These are phyloP conservation scores for Agrypnus murinus DNA, from an alignment of 2,888 invertebrate species.

Conservation along the genomic window DNA sequence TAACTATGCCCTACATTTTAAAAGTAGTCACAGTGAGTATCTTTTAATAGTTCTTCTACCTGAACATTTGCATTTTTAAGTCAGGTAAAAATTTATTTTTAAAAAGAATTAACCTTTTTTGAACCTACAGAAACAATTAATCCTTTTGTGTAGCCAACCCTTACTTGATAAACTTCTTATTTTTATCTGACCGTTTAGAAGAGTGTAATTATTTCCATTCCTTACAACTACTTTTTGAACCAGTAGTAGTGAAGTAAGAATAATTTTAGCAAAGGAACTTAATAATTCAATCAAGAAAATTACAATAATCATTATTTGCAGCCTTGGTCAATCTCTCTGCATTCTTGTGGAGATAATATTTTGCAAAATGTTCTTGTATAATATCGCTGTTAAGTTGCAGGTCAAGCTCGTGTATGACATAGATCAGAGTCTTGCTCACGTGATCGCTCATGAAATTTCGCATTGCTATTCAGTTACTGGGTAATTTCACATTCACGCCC, in stretches of 20 bases:
- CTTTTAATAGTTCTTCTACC: constrained; percentile 24
- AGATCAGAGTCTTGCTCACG: constrained; percentile 32
- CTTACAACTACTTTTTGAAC: too few species aligned
- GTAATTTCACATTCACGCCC: constrained; percentile 39
- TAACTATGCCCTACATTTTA: constrained; percentile 23
- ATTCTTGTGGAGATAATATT: constrained; percentile 13
- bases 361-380: constrained; percentile 9
- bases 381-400: constrained; percentile 23
- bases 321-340: background rate
- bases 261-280: too few species aligned
- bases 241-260: too few species aligned
- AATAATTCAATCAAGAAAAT: too few species aligned
- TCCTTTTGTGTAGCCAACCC: constrained; percentile 25
- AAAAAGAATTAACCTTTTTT: constrained; percentile 16
- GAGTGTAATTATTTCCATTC: too few species aligned
- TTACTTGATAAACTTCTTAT: background rate
- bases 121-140: constrained; percentile 27
- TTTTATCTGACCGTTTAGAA: too few species aligned
- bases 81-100: constrained; percentile 29
- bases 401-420: constrained; percentile 46
- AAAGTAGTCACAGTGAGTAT: constrained; percentile 16
- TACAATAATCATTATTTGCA: too few species aligned
- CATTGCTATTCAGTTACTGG: constrained; percentile 39
- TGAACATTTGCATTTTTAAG: constrained; percentile 20
- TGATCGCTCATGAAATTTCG: constrained; percentile 33